Percentiles rank a stretch among this genome's conserved stretches.
Evolutionary conservation across 2,888 invertebrate species (phyloP).

Genomic region (Siphlonurus alternatus): DNA sequence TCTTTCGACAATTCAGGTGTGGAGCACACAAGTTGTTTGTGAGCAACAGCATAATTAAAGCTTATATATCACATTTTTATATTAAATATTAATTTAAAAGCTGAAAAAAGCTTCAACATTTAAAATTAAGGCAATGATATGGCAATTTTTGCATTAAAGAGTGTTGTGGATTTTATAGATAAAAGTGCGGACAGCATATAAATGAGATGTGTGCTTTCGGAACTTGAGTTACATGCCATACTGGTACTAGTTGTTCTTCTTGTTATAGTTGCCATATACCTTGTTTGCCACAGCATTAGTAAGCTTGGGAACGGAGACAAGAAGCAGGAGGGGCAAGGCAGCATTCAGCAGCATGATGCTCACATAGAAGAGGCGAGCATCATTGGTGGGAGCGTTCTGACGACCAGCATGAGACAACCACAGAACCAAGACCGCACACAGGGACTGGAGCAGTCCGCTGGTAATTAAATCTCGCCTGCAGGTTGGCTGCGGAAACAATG

Average conservation of each 20-base stretch:
- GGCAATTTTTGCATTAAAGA: slow-evolving; percentile 9
- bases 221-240: too few species aligned
- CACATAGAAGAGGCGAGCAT: slow-evolving; percentile 11
- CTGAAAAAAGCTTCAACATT: neutral
- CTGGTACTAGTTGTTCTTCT: slow-evolving; percentile 12
- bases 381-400: slow-evolving; percentile 3
- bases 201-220: slow-evolving; percentile 25
- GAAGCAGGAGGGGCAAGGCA: slow-evolving; percentile 9
- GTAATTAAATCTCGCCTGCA: neutral
- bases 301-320: slow-evolving; percentile 6
- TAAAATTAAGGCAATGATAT: neutral
- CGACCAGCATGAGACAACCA: neutral
- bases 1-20: too few species aligned
- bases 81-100: neutral
- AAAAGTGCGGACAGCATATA: slow-evolving; percentile 25
- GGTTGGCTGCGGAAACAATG: neutral
- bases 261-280: neutral
- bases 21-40: too few species aligned
- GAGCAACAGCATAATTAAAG: neutral
- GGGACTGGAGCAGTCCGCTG: neutral
- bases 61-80: neutral
- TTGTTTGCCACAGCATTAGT: neutral
- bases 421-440: neutral
- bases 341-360: slow-evolving; percentile 12
- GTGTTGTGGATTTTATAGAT: slow-evolving; percentile 21